phyloP scores from a whole-genome alignment of 1,140 invertebrate genomes.

The Phocides pigmalion region DNA sequence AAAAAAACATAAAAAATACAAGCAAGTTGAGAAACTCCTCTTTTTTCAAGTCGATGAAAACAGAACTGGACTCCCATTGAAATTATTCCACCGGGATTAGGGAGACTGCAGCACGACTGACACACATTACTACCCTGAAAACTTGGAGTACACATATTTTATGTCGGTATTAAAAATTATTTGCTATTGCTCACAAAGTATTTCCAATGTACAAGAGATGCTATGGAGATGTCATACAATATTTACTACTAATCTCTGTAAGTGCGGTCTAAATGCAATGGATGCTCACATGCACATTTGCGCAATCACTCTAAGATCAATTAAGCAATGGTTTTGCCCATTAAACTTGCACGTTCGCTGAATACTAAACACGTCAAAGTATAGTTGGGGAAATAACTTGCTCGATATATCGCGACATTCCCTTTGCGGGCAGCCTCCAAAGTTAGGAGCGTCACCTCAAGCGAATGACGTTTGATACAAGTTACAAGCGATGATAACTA shows the following conservation, averaged over 20 bases:
- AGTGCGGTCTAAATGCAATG: neutral
- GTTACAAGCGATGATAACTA: neutral
- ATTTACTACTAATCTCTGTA: constrained; percentile 27
- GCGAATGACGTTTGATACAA: neutral
- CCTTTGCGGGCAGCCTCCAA: constrained; percentile 41
- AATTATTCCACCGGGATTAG: no score
- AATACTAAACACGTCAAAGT: constrained; percentile 45
- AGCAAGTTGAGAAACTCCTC: no score
- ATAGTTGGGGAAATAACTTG: constrained; percentile 42
- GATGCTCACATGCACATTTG: constrained; percentile 13
- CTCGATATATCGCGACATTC: constrained; percentile 45
- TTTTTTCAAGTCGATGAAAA: no score
- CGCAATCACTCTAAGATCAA: constrained; percentile 38
- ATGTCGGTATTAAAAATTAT: no score
- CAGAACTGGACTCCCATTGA: no score
- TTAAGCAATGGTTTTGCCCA: constrained; percentile 39
- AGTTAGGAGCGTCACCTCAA: constrained; percentile 41
- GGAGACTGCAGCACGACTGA: no score
- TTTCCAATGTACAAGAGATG: neutral
- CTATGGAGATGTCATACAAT: no score
- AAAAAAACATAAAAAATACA: no score
- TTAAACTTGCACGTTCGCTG: constrained; percentile 40
- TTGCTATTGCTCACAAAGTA: no score
- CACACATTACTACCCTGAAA: no score
- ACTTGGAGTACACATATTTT: no score